These are phyloP conservation scores for Scylla paramamosain DNA, from an alignment of 1,140 invertebrate genomes.

Conservation along the genomic window DNA sequence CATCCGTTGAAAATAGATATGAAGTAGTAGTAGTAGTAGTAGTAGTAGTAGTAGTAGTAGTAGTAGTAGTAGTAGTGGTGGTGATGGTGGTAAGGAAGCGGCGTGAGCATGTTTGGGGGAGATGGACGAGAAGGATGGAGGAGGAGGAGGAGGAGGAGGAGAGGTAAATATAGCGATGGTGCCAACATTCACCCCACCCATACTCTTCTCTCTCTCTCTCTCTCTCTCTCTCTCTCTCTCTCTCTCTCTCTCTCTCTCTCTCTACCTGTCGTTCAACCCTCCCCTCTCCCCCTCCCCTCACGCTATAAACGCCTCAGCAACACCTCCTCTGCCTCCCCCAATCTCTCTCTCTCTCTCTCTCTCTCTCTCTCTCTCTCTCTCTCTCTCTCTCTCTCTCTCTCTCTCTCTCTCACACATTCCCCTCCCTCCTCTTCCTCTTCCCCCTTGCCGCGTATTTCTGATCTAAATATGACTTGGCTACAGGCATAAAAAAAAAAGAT, in stretches of 20 bases:
- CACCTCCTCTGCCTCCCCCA: not conserved
- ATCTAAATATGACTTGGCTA: no score
- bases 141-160: not conserved
- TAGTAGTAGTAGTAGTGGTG: not conserved
- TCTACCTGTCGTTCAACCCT: not conserved
- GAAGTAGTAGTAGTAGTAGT: not conserved
- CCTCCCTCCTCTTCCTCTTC: no score
- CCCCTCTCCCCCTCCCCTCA: not conserved
- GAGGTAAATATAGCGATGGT: conserved; percentile 22
- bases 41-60: not conserved
- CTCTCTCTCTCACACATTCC: no score
- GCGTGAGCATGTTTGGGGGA: not conserved
- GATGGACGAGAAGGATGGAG: not conserved
- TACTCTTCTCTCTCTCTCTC: conserved; percentile 16
- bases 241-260: not conserved
- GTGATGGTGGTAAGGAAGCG: not conserved
- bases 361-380: not conserved
- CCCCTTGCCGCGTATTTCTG: no score
- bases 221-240: conserved; percentile 11
- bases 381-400: not conserved
- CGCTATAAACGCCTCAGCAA: no score
- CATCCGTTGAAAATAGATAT: no score
- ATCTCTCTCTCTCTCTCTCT: not conserved
- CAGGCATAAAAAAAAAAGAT: no score
- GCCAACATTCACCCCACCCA: not conserved